A percentile compares a stretch with the other conserved stretches of the same genome.
These are phyloP conservation scores for Phyto melanocephala DNA, from an alignment of 2,888 invertebrate genomes.

Conservation along the genomic window DNA sequence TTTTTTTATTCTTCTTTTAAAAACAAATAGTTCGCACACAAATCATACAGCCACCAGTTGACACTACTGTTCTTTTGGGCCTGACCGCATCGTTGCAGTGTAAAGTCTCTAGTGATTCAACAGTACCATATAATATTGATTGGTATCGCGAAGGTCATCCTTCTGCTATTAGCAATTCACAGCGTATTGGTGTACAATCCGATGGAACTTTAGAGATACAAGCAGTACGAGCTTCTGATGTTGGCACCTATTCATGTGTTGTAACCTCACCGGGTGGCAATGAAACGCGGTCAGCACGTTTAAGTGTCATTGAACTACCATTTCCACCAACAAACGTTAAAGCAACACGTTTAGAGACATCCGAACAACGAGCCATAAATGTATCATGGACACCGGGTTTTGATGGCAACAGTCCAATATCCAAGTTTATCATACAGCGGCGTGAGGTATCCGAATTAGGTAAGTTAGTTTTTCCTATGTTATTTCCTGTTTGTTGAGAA, in stretches of 20 bases:
- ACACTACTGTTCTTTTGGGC: conserved; percentile 93
- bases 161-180: conserved; percentile 83
- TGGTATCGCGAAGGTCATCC: conserved; percentile 92
- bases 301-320: conserved; percentile 96
- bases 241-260: conserved; percentile 94
- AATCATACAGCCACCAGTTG: conserved; percentile 95
- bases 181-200: conserved; percentile 85
- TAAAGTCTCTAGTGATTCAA: conserved; percentile 94
- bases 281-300: conserved; percentile 90
- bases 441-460: conserved; percentile 92
- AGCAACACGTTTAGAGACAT: conserved; percentile 84
- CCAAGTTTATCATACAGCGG: conserved; percentile 94
- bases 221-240: conserved; percentile 94
- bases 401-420: conserved; percentile 97
- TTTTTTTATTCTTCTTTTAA: background rate
- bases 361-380: conserved; percentile 89
- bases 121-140: conserved; percentile 90
- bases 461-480: conserved; percentile 78
- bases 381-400: conserved; percentile 97
- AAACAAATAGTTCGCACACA: conserved; percentile 88
- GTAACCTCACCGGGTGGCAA: conserved; percentile 94
- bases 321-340: conserved; percentile 93
- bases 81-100: conserved; percentile 96
- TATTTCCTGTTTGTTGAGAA: background rate
- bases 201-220: conserved; percentile 93